Percentiles rank a stretch among this genome's conserved stretches.
Conservation (phyloP, 2,888 invertebrate species). For the Spodoptera exigua region DNA sequence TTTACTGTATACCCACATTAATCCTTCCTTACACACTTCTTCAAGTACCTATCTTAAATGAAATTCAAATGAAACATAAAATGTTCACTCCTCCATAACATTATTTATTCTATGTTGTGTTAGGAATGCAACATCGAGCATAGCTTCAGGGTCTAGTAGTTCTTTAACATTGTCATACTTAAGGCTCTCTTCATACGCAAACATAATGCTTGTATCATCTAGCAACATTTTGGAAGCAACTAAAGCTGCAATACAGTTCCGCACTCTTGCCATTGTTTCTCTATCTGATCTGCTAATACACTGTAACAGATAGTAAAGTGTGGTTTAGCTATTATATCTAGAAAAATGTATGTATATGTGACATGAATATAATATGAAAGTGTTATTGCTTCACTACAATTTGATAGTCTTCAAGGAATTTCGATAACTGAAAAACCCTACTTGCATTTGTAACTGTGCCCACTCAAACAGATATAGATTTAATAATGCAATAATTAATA, state of each 20-base stretch:
- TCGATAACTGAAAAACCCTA: no score
- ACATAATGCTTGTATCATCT: slow-evolving; percentile 97
- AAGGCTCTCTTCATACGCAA: slow-evolving; percentile 96
- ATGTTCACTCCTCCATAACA: slow-evolving; percentile 75
- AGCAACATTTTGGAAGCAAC: slow-evolving; percentile 96
- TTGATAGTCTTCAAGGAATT: no score
- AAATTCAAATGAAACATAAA: slow-evolving; percentile 26
- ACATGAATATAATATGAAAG: neutral
- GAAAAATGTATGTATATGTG: no score
- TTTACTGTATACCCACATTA: no score
- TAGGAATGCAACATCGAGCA: slow-evolving; percentile 94
- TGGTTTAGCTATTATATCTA: neutral
- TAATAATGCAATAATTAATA: no score
- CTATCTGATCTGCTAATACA: slow-evolving; percentile 92
- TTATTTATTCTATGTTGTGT: slow-evolving; percentile 92
- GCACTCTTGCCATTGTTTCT: slow-evolving; percentile 95
- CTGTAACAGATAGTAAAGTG: slow-evolving; percentile 72
- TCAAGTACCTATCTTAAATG: no score
- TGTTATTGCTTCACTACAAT: neutral
- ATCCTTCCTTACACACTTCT: no score
- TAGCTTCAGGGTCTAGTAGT: slow-evolving; percentile 94
- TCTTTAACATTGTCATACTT: slow-evolving; percentile 94
- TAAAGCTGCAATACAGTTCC: slow-evolving; percentile 96
- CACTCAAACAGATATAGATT: no score
- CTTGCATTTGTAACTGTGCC: no score